Percentiles rank a stretch among this genome's conserved stretches.
Evolutionary conservation across 2,888 invertebrate species (phyloP).

Genomic region (Tribolium freemani): DNA sequence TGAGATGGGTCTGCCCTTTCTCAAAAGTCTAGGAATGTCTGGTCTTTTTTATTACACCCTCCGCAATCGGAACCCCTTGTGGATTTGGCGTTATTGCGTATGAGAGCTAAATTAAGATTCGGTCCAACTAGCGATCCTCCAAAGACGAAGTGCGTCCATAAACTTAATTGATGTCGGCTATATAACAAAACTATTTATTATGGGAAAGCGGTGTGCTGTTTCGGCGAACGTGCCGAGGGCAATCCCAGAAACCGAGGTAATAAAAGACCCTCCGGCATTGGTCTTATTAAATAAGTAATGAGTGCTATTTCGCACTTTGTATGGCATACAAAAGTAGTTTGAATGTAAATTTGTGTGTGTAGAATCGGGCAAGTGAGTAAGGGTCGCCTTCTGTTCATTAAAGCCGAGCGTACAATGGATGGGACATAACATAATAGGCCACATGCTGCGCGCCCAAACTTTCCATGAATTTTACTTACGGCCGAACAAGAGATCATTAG

Average conservation of each 20-base stretch:
- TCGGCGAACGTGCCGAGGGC: constrained; percentile 33
- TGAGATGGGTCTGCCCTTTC: too few species aligned
- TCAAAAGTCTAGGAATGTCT: too few species aligned
- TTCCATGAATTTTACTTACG: constrained; percentile 41
- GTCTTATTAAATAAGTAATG: constrained; percentile 43
- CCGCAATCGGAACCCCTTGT: not conserved
- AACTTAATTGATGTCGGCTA: constrained; percentile 39
- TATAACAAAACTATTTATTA: constrained; percentile 41
- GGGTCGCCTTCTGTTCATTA: constrained; percentile 43
- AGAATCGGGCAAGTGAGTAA: constrained; percentile 37
- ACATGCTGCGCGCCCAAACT: constrained; percentile 35
- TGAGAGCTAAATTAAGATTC: constrained; percentile 29
- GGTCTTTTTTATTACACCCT: too few species aligned
- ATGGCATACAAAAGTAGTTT: constrained; percentile 40
- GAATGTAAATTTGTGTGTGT: constrained; percentile 39
- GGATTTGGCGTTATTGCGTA: constrained; percentile 1
- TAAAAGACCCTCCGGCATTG: constrained; percentile 42
- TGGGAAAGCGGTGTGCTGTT: constrained; percentile 35
- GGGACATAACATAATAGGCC: constrained; percentile 37
- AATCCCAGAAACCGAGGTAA: constrained; percentile 39
- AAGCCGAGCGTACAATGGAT: constrained; percentile 32
- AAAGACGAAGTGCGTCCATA: constrained; percentile 30
- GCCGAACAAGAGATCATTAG: constrained; percentile 37
- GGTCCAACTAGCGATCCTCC: constrained; percentile 6
- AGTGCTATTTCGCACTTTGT: constrained; percentile 43